Evolutionary conservation across 2,797 vertebrate species (phyloP).

Genomic region (Manis pentadactyla): DNA sequence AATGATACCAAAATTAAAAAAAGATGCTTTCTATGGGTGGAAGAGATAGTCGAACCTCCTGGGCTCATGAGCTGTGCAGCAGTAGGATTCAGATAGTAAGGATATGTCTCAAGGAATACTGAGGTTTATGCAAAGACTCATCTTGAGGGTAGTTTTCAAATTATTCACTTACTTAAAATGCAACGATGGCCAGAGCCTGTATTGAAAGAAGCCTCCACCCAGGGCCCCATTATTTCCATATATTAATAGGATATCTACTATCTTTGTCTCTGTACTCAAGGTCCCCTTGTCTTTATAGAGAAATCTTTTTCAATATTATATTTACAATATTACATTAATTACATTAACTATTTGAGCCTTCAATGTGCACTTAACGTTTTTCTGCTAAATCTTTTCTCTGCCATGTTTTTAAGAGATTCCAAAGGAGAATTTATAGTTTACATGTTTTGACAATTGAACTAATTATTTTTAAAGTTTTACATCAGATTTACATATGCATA

Average conservation of each 20-base stretch:
- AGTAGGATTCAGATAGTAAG: neutral
- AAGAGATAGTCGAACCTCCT: neutral
- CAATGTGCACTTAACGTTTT: neutral
- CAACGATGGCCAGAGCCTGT: neutral
- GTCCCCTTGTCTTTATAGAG: neutral
- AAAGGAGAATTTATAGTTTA: neutral
- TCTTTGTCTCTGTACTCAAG: neutral
- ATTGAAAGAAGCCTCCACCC: neutral
- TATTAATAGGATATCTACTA: neutral
- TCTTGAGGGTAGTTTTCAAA: neutral
- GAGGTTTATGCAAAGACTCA: neutral
- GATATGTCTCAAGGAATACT: neutral
- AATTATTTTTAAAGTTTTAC: neutral
- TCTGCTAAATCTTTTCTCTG: conserved; percentile 18
- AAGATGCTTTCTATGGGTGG: neutral
- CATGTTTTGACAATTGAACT: conserved; percentile 1
- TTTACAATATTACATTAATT: neutral
- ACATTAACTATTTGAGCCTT: neutral
- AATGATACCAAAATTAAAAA: neutral
- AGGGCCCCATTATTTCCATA: neutral
- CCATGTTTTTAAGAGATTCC: neutral
- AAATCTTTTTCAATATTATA: neutral
- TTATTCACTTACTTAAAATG: neutral
- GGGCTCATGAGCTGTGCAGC: neutral
- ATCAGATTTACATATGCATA: neutral